Percentiles rank a stretch among this genome's conserved stretches.
Conservation (phyloP, 1,140 invertebrate genomes). For the Pseudomyrmex gracilis region DNA sequence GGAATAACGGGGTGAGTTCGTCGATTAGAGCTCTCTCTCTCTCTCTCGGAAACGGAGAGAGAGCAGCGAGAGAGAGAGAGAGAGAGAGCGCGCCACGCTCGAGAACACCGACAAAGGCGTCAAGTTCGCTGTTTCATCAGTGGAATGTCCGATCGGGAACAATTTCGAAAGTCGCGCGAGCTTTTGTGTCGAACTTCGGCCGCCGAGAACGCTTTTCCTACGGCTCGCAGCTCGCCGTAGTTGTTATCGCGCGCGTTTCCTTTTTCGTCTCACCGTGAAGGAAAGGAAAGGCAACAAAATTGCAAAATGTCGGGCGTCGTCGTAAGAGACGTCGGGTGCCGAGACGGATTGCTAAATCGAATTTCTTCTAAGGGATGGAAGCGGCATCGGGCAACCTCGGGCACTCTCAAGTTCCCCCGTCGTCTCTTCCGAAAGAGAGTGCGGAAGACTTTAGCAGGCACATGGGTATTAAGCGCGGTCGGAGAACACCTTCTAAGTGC, state of each 20-base stretch:
- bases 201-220: constrained; percentile 8
- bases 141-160: constrained; percentile 29
- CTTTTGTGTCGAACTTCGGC: constrained; percentile 15
- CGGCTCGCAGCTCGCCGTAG: constrained; percentile 11
- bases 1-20: constrained; percentile 70
- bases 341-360: constrained; percentile 61
- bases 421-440: constrained; percentile 45
- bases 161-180: constrained; percentile 31
- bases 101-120: not conserved
- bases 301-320: constrained; percentile 31
- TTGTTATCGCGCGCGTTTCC: constrained; percentile 3
- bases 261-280: not conserved
- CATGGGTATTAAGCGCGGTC: constrained; percentile 63
- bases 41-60: not conserved
- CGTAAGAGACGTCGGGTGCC: constrained; percentile 22
- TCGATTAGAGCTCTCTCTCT: constrained; percentile 62
- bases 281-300: constrained; percentile 36
- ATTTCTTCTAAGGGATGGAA: constrained; percentile 54
- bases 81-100: constrained; percentile 5
- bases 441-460: constrained; percentile 53
- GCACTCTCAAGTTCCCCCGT: constrained; percentile 34
- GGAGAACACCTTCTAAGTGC: constrained; percentile 69
- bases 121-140: constrained; percentile 17
- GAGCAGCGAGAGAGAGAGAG: not conserved
- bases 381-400: constrained; percentile 26